Base-by-base conservation (phyloP, 1,140 invertebrate genomes). In the Sweltsa coloradensis region DNA sequence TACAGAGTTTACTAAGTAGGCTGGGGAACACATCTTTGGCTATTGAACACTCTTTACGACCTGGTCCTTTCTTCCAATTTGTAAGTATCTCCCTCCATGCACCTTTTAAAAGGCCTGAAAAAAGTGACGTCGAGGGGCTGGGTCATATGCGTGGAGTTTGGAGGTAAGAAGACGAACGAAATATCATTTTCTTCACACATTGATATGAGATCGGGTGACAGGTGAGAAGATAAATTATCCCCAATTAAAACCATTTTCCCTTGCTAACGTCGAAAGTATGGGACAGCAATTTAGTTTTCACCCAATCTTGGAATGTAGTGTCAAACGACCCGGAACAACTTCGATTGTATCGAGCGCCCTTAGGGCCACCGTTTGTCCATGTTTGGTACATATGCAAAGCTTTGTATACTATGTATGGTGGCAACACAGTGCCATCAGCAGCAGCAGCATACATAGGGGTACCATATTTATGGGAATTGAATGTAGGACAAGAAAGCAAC, bases 71-170 rank as follows among this genome's bases (percentile, higher is more conserved):
- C 23, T 37, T 37, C 7, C 36, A 19, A 16, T 37, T 22, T 37
- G 18, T 22, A 37, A 37, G 36, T 5, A 37, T 22, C n/a, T 37
- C 41, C 25, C 27, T 61, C 63, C 62, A 66, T n/a, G 31, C 55
- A 34, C 3, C 24, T 41, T 54, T 64, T 63, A 16, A 64, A 23
- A 21, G 56, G 56, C 44, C 52, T 52, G 41, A 65, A 70, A 5
- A 65, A 53, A 21, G 53, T 55, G 1, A 68, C 61, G 49, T 67
- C 61, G 11, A 61, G 57, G 13, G 63, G 63, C 45, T 67, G 64
- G 24, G 67, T 48, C 3, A 68, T 60, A 46, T 68, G 65, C 7
- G 67, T 67, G 6, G 62, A 53, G 52, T 67, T 69, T 2, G 66
- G 61, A 5, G 55, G 57, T 9, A 69, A 52, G n/a, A 59, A 57